These are phyloP conservation scores for Tragelaphus eurycerus DNA, from an alignment of 2,797 vertebrate species.

Conservation along the genomic window DNA sequence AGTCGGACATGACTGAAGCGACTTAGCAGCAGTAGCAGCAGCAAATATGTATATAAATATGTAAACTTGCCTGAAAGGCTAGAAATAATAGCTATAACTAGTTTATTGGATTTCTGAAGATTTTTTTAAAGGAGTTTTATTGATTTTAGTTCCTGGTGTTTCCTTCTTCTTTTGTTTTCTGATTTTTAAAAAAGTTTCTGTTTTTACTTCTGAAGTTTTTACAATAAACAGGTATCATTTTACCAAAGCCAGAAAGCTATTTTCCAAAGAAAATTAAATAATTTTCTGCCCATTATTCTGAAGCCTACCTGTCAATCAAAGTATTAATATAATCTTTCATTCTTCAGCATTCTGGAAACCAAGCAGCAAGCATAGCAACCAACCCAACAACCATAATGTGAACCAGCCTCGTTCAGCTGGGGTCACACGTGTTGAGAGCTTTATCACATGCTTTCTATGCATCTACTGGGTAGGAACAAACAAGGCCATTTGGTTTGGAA, in stretches of 20 bases:
- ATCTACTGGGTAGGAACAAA: neutral
- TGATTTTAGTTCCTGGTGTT: neutral
- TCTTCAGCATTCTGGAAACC: neutral
- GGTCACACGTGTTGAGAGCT: too few relatives aligned
- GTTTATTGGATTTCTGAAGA: neutral
- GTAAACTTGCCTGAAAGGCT: neutral
- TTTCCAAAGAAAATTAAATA: conserved; percentile 16
- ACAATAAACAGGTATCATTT: conserved; percentile 1
- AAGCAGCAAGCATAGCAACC: neutral
- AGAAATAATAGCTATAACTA: neutral
- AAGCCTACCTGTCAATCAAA: conserved; percentile 21
- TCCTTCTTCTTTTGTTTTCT: neutral
- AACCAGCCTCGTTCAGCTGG: neutral
- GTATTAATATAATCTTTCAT: neutral
- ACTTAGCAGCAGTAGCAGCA: too few relatives aligned
- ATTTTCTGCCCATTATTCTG: neutral
- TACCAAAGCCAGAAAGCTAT: neutral
- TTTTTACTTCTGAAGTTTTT: neutral
- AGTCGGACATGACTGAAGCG: too few relatives aligned
- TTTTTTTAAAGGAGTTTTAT: neutral
- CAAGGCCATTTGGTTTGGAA: neutral
- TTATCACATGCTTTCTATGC: neutral
- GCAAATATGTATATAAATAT: neutral
- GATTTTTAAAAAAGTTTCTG: neutral
- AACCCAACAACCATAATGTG: neutral